Evolutionary conservation across 30 jellyfish, hydroid and myxozoan species (phyloP).

Genomic region (Aurelia sp.): DNA sequence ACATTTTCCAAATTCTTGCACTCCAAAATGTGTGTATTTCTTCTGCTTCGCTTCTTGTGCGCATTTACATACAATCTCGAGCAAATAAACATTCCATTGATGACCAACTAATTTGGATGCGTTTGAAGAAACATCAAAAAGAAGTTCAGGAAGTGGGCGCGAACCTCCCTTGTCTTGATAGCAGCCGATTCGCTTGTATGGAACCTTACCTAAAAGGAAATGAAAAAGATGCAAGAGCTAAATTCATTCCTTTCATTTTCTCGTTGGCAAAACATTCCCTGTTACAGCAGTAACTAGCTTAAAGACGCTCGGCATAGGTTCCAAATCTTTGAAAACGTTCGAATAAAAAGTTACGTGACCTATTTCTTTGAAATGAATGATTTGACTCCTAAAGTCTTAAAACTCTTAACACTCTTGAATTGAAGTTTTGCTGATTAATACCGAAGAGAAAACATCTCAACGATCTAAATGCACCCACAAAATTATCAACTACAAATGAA

Average conservation of each 20-base stretch:
- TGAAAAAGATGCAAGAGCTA: not conserved
- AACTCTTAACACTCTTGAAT: too few species aligned
- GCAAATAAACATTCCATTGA: slow-evolving; percentile 60
- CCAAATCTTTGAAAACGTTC: not conserved
- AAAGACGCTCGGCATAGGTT: not conserved
- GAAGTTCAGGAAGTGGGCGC: slow-evolving; percentile 84
- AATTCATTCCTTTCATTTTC: too few species aligned
- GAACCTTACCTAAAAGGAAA: slow-evolving; percentile 39
- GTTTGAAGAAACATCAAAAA: slow-evolving; percentile 77
- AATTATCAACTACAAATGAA: too few species aligned
- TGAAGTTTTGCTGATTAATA: too few species aligned
- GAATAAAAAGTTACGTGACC: too few species aligned
- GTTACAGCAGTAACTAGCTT: not conserved
- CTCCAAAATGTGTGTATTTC: slow-evolving; percentile 83
- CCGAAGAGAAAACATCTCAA: too few species aligned
- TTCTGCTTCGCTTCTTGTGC: slow-evolving; percentile 69
- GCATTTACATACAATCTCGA: slow-evolving; percentile 83
- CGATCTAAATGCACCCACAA: too few species aligned
- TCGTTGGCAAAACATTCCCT: not conserved
- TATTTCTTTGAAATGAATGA: too few species aligned
- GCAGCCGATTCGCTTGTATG: slow-evolving; percentile 74
- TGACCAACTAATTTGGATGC: slow-evolving; percentile 59
- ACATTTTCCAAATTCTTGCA: slow-evolving; percentile 86
- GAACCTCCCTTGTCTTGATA: slow-evolving; percentile 57
- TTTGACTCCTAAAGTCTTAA: too few species aligned